Evolutionary conservation across 2,888 invertebrate species (phyloP), one percentile per base, ranked within the genome.

Genomic region (Cordilura impudica): DNA sequence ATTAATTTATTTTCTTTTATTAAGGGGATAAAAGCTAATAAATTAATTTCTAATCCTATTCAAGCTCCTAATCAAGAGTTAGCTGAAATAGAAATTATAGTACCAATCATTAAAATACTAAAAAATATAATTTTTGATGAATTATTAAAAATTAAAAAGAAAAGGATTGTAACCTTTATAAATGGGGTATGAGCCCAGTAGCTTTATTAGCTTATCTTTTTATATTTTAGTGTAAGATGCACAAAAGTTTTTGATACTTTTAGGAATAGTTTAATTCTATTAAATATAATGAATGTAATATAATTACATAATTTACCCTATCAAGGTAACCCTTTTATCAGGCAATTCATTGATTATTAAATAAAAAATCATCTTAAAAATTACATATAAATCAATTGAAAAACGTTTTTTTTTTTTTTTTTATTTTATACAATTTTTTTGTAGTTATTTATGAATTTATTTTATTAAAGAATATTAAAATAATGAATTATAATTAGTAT

Each of bases 11-110:
- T 87, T 47, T 89, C 89, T 81, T 90, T 91, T 88, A 93, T 91
- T 86, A 93, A 82, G 77, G 92, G 92, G 56, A 93, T 92, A 91
- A 93, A 92, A 84, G 91, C 91, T 84, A 93, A 86, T 83, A 93
- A 83, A 90, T 93, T 93, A 89, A 93, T 92, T 91, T 93, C 93
- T 91, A 93, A 88, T 0, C 92, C 92, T 89, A 93, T 91, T 91
- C 93, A 93, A 87, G 90, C 88, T 82, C 87, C 82, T 84, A 91
- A 82, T 85, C 91, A 91, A n/a, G 90, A 89, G 79, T 87, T 89
- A 19, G 90, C 83, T 12, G 90, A 89, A 75, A 92, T 90, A 83
- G 91, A 88, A 87, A 92, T n/a, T 88, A 92, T 84, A 81, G 90
- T 88, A 81, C 90, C 87, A 74, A 85, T 80, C 43, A 91, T 89